Evolutionary conservation across 2,113 vertebrate species (phyloP).

Genomic region (Notiomystis cincta): DNA sequence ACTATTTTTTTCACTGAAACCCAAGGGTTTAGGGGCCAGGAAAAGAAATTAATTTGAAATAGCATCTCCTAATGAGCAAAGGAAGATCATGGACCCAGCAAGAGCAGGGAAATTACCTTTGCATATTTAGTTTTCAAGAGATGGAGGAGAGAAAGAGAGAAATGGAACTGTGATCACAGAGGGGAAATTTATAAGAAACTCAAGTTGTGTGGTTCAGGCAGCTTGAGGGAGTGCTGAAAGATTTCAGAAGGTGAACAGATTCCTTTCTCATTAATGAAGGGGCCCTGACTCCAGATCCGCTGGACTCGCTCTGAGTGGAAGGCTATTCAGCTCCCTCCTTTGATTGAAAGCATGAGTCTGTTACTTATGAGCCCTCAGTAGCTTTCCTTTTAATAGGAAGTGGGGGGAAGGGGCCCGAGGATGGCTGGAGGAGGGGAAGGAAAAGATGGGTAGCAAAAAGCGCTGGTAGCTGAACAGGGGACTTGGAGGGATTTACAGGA

Average conservation of each 20-base stretch:
- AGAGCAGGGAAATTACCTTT: background rate
- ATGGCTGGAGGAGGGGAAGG: background rate
- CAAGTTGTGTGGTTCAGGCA: background rate
- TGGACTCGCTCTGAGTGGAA: background rate
- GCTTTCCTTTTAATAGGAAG: background rate
- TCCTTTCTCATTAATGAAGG: constrained; percentile 56
- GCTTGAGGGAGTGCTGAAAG: background rate
- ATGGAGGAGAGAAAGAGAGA: background rate
- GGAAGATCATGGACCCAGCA: background rate
- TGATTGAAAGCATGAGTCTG: constrained; percentile 16
- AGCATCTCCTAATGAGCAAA: background rate
- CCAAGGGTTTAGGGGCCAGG: background rate
- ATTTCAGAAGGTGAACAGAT: constrained; percentile 37
- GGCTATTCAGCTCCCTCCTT: constrained; percentile 27
- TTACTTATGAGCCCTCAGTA: background rate
- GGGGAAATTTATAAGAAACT: background rate
- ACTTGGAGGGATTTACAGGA: background rate
- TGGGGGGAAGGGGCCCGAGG: background rate
- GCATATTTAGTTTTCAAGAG: background rate
- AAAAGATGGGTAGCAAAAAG: background rate
- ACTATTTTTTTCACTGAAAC: background rate
- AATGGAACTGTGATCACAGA: background rate
- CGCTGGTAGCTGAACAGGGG: accelerated
- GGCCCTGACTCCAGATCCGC: constrained; percentile 26
- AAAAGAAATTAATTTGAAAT: background rate